Base-by-base conservation (phyloP, 1,140 invertebrate species). In the Leguminivora glycinivorella region DNA sequence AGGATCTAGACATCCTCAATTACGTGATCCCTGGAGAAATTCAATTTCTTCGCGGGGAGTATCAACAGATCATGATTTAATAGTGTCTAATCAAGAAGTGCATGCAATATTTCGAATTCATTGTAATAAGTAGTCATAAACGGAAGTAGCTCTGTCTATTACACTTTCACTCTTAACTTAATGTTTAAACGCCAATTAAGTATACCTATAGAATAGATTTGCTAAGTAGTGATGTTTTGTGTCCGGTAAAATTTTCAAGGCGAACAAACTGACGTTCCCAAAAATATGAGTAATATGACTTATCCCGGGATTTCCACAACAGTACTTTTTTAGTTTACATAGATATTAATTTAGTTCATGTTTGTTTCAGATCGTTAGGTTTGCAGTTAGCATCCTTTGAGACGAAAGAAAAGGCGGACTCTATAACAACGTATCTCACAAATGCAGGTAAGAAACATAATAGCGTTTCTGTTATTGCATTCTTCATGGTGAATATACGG, bases 371-470 rank as follows among this genome's bases (percentile, higher is more conserved):
- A 79, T 97, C 96, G 29, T 90, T 97, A 79, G 96, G 96, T 25
- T 91, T 97, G 73, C 96, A 97, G 81, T 92, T 97, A 77, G 95
- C 95, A 22, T 96, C 96, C 17, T 96, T 97, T 79, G 96, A 97
- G 85, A 96, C 96, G 0, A 95, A 95, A 83, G 96, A 97, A 89
- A 97, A 97, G 87, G 95, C 96, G 4, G 95, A 97, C 80, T 95
- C 95, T 52, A 95, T 97, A 92, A 95, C 95, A 67, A 95, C 95
- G 70, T 97, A 96, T 83, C 90, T 97, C 34, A 95, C 93, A 75
- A 96, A 96, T 89, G 96, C 96, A 83, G 95, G 95, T 90, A 79
- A 82, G 75, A 25, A 25, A 58, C 1, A 3, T 43, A n/a, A 43
- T 43, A 43, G 5, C n/a, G n/a, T 43, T 43, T 43, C n/a, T 29